A percentile compares a stretch with the other conserved stretches of the same genome.
Evolutionary conservation across 2,113 vertebrate genomes (phyloP).

Genomic region (Ciconia stormi): DNA sequence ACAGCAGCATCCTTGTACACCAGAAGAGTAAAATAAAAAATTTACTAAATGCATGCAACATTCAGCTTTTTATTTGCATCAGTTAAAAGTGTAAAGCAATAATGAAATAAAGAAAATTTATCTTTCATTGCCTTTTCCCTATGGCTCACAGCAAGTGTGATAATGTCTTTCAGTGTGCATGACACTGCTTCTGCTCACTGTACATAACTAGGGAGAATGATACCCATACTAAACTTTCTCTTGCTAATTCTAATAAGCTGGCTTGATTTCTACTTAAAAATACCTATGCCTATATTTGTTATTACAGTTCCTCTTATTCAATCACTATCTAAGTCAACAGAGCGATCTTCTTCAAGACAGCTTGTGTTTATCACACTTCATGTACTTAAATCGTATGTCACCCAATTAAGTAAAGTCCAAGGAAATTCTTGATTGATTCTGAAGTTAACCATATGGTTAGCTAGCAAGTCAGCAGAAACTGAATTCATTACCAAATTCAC

Average conservation of each 20-base stretch:
- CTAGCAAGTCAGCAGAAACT: conserved; percentile 15
- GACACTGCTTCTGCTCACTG: neutral
- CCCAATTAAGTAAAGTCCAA: conserved; percentile 25
- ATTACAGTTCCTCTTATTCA: conserved; percentile 32
- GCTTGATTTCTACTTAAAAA: conserved; percentile 1
- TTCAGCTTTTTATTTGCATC: neutral
- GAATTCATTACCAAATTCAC: neutral
- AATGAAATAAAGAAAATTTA: neutral
- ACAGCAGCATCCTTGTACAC: neutral
- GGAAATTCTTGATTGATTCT: conserved; percentile 48
- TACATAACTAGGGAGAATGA: neutral
- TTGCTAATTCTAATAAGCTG: neutral
- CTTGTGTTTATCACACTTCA: conserved; percentile 59
- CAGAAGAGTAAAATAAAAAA: neutral
- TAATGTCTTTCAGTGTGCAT: neutral
- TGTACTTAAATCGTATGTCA: conserved; percentile 29
- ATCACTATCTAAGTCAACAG: neutral
- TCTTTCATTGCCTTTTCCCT: neutral
- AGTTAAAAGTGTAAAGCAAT: neutral
- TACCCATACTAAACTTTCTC: neutral
- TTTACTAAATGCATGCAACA: neutral
- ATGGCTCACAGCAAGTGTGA: neutral
- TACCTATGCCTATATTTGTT: neutral
- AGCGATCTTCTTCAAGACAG: conserved; percentile 1
- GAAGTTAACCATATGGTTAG: conserved; percentile 35